These are phyloP conservation scores for Zoanthus sansibaricus DNA, from an alignment of 92 coral and sea anemone genomes.

Conservation along the genomic window DNA sequence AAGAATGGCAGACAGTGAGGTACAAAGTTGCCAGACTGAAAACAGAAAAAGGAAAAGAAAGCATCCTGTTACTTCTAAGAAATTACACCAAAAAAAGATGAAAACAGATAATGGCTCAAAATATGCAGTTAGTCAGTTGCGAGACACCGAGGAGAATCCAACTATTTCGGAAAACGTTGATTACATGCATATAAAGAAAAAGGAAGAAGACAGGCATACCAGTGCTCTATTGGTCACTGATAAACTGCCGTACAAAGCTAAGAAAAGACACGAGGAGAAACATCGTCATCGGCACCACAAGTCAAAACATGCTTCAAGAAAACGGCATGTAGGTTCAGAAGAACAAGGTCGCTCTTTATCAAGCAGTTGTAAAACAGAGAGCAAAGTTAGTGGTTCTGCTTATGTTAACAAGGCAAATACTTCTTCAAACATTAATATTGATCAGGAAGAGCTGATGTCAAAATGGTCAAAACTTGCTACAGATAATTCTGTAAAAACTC, in stretches of 20 bases:
- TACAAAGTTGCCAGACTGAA: not conserved
- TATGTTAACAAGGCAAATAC: not conserved
- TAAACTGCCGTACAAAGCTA: not conserved
- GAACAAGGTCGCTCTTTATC: not conserved
- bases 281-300: conserved; percentile 1
- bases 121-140: not conserved
- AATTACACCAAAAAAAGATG: not conserved
- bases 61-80: not conserved
- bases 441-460: not conserved
- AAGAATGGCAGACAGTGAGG: not conserved
- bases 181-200: not conserved
- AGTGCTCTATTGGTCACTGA: not conserved
- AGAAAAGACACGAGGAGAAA: not conserved
- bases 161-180: not conserved
- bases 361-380: not conserved
- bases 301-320: not conserved
- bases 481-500: not conserved
- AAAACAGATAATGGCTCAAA: conserved; percentile 5
- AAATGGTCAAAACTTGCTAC: not conserved
- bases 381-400: not conserved
- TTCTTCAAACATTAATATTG: not conserved
- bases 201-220: not conserved
- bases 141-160: not conserved
- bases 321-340: not conserved
- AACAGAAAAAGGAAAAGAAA: conserved; percentile 39